Evolutionary conservation across 2,888 invertebrate genomes (phyloP).

Genomic region (Bellardia pandia): DNA sequence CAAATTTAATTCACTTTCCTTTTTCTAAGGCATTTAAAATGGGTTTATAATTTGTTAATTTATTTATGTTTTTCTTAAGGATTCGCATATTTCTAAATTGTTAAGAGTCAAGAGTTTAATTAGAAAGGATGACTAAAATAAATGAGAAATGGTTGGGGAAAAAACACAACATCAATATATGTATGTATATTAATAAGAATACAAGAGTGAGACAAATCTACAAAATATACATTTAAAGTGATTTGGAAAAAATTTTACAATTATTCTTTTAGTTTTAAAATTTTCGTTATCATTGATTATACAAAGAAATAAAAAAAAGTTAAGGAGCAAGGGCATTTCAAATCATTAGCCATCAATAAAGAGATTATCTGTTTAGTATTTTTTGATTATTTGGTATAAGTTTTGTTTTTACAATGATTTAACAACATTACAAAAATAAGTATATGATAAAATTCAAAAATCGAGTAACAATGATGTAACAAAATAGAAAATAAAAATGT

Average conservation of each 20-base stretch:
- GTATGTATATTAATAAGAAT: conserved; percentile 15
- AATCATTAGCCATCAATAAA: conserved; percentile 42
- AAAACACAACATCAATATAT: conserved; percentile 63
- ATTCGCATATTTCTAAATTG: conserved; percentile 1
- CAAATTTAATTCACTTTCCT: background rate
- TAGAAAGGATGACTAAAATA: conserved; percentile 15
- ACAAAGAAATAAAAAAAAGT: conserved; percentile 2
- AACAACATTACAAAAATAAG: conserved; percentile 40
- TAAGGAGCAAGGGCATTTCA: conserved; percentile 23
- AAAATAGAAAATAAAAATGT: conserved; percentile 9
- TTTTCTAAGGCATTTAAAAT: background rate
- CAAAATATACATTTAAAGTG: conserved; percentile 61
- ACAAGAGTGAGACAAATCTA: conserved; percentile 48
- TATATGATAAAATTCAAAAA: conserved; percentile 13
- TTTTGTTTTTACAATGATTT: conserved; percentile 41
- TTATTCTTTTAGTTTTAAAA: background rate
- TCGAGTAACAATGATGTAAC: background rate
- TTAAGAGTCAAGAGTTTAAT: background rate
- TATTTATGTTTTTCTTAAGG: background rate
- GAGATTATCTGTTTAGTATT: conserved; percentile 9
- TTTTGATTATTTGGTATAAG: conserved; percentile 22
- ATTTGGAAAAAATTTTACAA: conserved; percentile 4
- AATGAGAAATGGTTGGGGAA: background rate
- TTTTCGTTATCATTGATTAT: conserved; percentile 11
- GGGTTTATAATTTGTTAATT: background rate